These are phyloP conservation scores for Gallinago media DNA, from an alignment of 2,113 vertebrate species.

Conservation along the genomic window DNA sequence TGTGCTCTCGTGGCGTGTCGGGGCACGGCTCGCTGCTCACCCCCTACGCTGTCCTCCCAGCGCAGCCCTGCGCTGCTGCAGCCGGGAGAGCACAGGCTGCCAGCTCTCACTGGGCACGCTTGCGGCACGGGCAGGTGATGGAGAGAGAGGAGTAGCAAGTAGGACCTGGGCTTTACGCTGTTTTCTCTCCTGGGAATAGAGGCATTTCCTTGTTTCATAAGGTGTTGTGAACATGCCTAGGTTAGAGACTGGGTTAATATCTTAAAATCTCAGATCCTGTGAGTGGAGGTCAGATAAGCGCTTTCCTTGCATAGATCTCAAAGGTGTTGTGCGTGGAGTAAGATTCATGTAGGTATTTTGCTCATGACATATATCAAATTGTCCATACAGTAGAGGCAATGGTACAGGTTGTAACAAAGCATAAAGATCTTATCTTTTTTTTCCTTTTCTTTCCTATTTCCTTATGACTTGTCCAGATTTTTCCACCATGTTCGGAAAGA, in stretches of 20 bases:
- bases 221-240: neutral
- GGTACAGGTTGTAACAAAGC: neutral
- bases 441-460: neutral
- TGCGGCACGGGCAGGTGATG: neutral
- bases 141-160: neutral
- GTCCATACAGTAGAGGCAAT: accelerated
- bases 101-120: accelerated
- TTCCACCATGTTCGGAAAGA: slow-evolving; percentile 98
- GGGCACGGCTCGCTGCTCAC: accelerated
- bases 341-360: neutral
- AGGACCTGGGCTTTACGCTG: neutral
- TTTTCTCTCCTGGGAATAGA: neutral
- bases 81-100: neutral
- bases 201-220: neutral
- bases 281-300: neutral
- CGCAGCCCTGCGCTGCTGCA: neutral
- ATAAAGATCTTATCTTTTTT: neutral
- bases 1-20: accelerated
- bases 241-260: neutral
- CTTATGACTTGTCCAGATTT: slow-evolving; percentile 73
- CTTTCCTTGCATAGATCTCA: neutral
- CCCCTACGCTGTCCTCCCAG: accelerated
- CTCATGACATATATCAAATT: neutral
- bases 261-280: neutral
- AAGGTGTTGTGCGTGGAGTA: neutral